A percentile compares a stretch with the other conserved stretches of the same genome.
phyloP scores from a whole-genome alignment of 2,113 vertebrate species.

The Cricetomys ansorgei region DNA sequence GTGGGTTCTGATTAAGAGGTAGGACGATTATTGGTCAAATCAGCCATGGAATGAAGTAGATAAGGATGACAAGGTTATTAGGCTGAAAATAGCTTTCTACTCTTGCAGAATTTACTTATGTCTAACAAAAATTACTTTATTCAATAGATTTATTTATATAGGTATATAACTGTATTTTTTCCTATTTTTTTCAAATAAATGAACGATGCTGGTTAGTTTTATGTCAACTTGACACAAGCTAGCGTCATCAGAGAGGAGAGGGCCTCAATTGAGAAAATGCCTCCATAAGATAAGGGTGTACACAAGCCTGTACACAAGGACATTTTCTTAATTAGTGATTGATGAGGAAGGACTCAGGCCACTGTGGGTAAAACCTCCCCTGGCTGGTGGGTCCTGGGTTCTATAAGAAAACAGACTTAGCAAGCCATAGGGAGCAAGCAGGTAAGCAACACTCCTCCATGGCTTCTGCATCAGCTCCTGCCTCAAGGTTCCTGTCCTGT shows the following conservation, averaged over 20 bases:
- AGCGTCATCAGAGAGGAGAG: not conserved
- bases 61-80: not conserved
- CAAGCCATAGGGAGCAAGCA: not conserved
- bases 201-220: not conserved
- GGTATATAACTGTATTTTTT: not conserved
- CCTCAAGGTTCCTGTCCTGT: not conserved
- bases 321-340: not conserved
- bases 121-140: not conserved
- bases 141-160: constrained; percentile 18
- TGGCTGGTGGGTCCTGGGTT: not conserved
- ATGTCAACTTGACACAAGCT: not conserved
- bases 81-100: constrained; percentile 15
- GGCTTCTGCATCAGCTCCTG: not conserved
- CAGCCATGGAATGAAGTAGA: not conserved
- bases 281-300: not conserved
- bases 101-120: not conserved
- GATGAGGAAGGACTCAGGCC: not conserved
- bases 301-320: not conserved
- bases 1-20: not conserved
- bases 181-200: not conserved
- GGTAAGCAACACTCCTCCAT: not conserved
- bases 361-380: not conserved
- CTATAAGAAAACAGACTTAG: not conserved
- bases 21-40: not conserved
- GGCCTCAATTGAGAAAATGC: not conserved